These are phyloP conservation scores for Diphyllodes magnificus DNA, from an alignment of 2,113 vertebrate species.

Conservation along the genomic window DNA sequence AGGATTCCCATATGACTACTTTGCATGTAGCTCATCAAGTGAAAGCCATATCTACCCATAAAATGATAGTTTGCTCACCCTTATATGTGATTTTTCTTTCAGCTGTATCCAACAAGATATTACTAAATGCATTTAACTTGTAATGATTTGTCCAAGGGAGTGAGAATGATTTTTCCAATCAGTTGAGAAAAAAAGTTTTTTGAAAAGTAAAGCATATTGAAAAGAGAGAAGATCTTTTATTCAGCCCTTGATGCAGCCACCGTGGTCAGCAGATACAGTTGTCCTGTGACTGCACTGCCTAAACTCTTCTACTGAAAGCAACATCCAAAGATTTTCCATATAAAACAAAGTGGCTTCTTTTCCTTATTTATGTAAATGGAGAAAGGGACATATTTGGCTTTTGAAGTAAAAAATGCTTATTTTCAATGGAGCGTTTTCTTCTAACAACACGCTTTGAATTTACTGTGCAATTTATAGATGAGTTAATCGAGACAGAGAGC, in stretches of 20 bases:
- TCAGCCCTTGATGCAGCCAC: not conserved
- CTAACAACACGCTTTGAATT: not conserved
- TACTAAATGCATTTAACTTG: constrained; percentile 12
- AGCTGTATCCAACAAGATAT: constrained; percentile 20
- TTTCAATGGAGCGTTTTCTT: not conserved
- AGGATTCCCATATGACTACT: not conserved
- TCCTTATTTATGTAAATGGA: not conserved
- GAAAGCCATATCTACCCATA: not conserved
- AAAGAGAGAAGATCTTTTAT: not conserved
- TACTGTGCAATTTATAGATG: not conserved
- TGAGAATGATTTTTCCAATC: not conserved
- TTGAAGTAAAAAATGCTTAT: not conserved
- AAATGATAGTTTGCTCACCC: constrained; percentile 10
- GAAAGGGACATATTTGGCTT: not conserved
- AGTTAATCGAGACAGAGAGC: not conserved
- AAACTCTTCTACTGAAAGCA: not conserved
- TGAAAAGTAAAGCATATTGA: not conserved
- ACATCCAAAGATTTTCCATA: not conserved
- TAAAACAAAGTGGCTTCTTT: not conserved
- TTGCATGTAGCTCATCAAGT: constrained; percentile 22
- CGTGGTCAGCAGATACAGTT: not conserved
- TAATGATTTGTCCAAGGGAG: not conserved
- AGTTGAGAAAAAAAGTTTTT: not conserved
- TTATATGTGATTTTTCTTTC: constrained; percentile 26
- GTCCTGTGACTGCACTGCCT: not conserved